These are phyloP conservation scores for Drosophila ercepeae DNA, from an alignment of 1,140 invertebrate species.

Conservation along the genomic window DNA sequence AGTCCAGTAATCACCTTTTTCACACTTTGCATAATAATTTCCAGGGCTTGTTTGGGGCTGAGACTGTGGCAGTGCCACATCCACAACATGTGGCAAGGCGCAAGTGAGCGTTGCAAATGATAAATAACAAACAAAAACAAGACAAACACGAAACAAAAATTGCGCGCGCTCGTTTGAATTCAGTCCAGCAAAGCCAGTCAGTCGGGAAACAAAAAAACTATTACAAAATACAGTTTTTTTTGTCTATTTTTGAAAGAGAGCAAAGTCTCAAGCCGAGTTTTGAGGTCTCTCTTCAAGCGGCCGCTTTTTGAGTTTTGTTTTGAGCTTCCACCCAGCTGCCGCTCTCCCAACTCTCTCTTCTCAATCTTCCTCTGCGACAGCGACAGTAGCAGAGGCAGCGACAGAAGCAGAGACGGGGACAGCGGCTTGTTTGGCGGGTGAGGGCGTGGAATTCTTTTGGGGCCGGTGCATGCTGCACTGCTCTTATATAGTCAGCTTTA, in stretches of 20 bases:
- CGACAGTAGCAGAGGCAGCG: slow-evolving; percentile 1
- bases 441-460: slow-evolving; percentile 58
- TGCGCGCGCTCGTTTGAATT: slow-evolving; percentile 42
- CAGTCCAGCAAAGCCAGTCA: slow-evolving; percentile 44
- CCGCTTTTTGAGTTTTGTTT: slow-evolving; percentile 44
- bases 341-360: slow-evolving; percentile 11
- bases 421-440: slow-evolving; percentile 27
- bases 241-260: slow-evolving; percentile 17
- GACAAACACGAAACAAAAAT: slow-evolving; percentile 30
- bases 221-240: slow-evolving; percentile 55
- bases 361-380: neutral
- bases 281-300: slow-evolving; percentile 19
- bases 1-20: slow-evolving; percentile 28
- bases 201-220: slow-evolving; percentile 36
- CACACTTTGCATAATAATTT: slow-evolving; percentile 55
- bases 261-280: slow-evolving; percentile 4
- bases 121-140: slow-evolving; percentile 30
- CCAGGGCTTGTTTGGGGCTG: slow-evolving; percentile 27
- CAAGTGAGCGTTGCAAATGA: slow-evolving; percentile 44
- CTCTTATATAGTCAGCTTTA: slow-evolving; percentile 20
- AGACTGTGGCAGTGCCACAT: slow-evolving; percentile 12
- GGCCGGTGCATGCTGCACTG: slow-evolving; percentile 70
- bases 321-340: slow-evolving; percentile 19
- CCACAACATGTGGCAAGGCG: slow-evolving; percentile 31
- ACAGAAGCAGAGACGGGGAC: slow-evolving; percentile 3